Conservation (phyloP, 1,140 invertebrate species). For the Neodiprion fabricii region DNA sequence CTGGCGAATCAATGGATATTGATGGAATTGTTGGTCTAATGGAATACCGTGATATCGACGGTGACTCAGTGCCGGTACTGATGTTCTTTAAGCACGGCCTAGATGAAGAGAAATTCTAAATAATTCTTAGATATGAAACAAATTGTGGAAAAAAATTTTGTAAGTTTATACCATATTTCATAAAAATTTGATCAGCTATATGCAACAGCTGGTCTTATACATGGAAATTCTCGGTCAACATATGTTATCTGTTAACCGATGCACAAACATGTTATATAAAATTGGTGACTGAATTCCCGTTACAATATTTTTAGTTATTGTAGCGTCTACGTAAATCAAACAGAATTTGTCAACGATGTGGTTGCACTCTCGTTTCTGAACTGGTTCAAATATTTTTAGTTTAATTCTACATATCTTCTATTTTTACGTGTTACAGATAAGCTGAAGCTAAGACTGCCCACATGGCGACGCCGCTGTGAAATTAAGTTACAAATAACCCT, state of each 20-base stretch:
- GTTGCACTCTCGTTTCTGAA: constrained; percentile 36
- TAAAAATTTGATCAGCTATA: constrained; percentile 13
- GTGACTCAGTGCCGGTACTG: constrained; percentile 80
- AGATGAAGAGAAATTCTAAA: constrained; percentile 92
- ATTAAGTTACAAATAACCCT: constrained; percentile 47
- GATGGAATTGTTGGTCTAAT: constrained; percentile 93
- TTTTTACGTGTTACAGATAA: constrained; percentile 23
- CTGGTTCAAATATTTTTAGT: constrained; percentile 30
- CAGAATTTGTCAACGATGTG: constrained; percentile 27
- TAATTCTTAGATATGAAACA: constrained; percentile 51
- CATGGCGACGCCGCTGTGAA: constrained; percentile 38
- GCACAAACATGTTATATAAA: constrained; percentile 46
- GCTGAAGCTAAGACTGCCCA: constrained; percentile 53
- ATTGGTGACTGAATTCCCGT: constrained; percentile 43
- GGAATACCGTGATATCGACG: constrained; percentile 91
- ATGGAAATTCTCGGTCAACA: not conserved
- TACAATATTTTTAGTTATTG: constrained; percentile 22
- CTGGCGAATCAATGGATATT: constrained; percentile 92
- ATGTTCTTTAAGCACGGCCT: constrained; percentile 97
- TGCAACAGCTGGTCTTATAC: constrained; percentile 11
- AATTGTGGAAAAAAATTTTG: constrained; percentile 53
- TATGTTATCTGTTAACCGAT: constrained; percentile 29
- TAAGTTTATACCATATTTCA: constrained; percentile 39
- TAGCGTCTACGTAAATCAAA: constrained; percentile 40
- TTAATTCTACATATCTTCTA: not conserved